Conservation (phyloP, 2,113 vertebrate genomes). For the Verasper variegatus region DNA sequence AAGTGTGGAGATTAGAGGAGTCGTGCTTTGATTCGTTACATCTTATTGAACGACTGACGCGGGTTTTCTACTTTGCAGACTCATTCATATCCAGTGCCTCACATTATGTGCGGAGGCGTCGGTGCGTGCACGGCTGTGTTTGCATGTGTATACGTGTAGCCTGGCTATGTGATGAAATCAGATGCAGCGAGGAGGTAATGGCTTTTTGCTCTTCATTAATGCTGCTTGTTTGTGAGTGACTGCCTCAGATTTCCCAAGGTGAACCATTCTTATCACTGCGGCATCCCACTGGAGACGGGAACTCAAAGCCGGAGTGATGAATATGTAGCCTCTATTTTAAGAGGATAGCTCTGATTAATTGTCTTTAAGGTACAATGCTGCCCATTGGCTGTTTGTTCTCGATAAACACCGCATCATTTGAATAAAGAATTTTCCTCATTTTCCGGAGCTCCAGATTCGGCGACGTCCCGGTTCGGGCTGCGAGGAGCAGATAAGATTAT, state of each 20-base stretch:
- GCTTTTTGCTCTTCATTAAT: slow-evolving; percentile 82
- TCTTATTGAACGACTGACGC: slow-evolving; percentile 76
- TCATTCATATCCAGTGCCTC: slow-evolving; percentile 68
- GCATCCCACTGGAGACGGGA: slow-evolving; percentile 62
- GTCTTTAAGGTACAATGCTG: slow-evolving; percentile 77
- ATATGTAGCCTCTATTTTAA: slow-evolving; percentile 74
- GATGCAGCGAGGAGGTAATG: slow-evolving; percentile 74
- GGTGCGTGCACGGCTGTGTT: slow-evolving; percentile 24
- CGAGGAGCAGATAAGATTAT: slow-evolving; percentile 78
- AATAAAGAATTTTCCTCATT: slow-evolving; percentile 76
- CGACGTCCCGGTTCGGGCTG: slow-evolving; percentile 60
- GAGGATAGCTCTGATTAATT: slow-evolving; percentile 83
- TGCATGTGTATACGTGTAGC: slow-evolving; percentile 35
- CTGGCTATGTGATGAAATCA: slow-evolving; percentile 73
- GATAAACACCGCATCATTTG: slow-evolving; percentile 73
- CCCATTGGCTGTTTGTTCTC: slow-evolving; percentile 79
- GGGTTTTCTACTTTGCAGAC: slow-evolving; percentile 68
- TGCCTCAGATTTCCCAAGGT: slow-evolving; percentile 81
- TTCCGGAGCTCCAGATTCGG: slow-evolving; percentile 54
- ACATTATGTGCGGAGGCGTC: slow-evolving; percentile 58
- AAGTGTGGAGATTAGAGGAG: slow-evolving; percentile 73
- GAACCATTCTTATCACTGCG: slow-evolving; percentile 71
- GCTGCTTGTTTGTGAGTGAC: slow-evolving; percentile 80
- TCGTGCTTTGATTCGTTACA: slow-evolving; percentile 70
- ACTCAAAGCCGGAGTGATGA: slow-evolving; percentile 77